A percentile compares a stretch with the other conserved stretches of the same genome.
Evolutionary conservation across 2,113 vertebrate genomes (phyloP).

Genomic region (Galbula dea): DNA sequence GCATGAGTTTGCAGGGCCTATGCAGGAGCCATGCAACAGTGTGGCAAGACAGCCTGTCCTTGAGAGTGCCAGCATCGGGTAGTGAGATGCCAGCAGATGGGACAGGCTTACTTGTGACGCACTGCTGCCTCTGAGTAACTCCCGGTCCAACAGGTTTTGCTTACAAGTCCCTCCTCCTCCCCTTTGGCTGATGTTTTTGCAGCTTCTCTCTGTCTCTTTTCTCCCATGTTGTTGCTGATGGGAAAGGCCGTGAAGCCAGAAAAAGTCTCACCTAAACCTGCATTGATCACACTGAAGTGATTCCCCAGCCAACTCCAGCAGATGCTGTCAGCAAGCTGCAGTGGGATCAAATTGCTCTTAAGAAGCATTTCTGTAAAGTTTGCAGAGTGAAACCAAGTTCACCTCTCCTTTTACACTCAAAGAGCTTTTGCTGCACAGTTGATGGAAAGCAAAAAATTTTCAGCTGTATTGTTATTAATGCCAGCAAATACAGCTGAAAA

Average conservation of each 20-base stretch:
- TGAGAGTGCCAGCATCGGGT: neutral
- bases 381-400: neutral
- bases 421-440: neutral
- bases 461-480: neutral
- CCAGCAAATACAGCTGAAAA: neutral
- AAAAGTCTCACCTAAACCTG: neutral
- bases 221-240: neutral
- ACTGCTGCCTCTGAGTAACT: neutral
- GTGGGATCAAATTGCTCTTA: neutral
- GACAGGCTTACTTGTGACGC: rapidly evolving
- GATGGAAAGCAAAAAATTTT: neutral
- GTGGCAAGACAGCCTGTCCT: neutral
- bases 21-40: neutral
- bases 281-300: neutral
- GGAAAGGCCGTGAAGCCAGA: neutral
- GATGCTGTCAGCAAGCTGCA: neutral
- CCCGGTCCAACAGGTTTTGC: neutral
- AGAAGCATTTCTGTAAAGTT: neutral
- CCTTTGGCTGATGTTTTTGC: neutral
- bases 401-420: neutral
- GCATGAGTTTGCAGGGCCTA: neutral
- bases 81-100: neutral
- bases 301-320: neutral
- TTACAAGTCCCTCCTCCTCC: neutral
- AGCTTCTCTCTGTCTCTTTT: neutral